A percentile compares a stretch with the other conserved stretches of the same genome.
Conservation (phyloP, 35 echinoderm and acorn worm species). For the Diadema setosum region DNA sequence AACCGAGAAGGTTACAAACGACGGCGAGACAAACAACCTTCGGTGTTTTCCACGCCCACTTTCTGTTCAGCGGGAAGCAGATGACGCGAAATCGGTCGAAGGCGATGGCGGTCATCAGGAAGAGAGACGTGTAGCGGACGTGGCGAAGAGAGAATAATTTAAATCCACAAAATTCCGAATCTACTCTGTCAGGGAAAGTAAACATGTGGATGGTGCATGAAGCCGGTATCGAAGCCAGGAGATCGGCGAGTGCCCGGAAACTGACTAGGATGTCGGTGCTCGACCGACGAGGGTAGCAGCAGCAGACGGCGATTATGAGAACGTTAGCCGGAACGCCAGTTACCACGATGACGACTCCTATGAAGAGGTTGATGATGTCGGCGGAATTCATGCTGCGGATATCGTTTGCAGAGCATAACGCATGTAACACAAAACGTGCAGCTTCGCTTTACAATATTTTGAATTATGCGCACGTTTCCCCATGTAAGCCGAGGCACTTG, state of each 20-base stretch:
- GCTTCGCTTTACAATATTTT: too few relatives aligned
- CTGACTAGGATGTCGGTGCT: conserved; percentile 14
- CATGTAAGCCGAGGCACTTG: too few relatives aligned
- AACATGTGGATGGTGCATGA: not conserved
- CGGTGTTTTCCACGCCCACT: not conserved
- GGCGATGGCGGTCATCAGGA: not conserved
- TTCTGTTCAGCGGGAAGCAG: not conserved
- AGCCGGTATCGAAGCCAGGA: not conserved
- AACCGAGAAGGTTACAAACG: not conserved
- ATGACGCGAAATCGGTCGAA: conserved; percentile 2
- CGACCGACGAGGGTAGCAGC: not conserved
- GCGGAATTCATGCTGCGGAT: not conserved
- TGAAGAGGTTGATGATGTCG: not conserved
- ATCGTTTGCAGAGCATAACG: too few relatives aligned
- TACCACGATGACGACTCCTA: not conserved
- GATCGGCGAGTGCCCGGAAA: not conserved
- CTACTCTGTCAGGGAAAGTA: not conserved
- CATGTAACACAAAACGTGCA: too few relatives aligned
- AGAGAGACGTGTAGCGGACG: not conserved
- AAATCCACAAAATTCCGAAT: not conserved
- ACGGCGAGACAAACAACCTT: not conserved
- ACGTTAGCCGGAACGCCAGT: conserved; percentile 11
- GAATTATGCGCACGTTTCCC: too few relatives aligned
- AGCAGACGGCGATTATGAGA: not conserved
- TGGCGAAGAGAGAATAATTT: not conserved